Evolutionary conservation across 2,113 vertebrate genomes (phyloP).

Genomic region (Globicephala melas): DNA sequence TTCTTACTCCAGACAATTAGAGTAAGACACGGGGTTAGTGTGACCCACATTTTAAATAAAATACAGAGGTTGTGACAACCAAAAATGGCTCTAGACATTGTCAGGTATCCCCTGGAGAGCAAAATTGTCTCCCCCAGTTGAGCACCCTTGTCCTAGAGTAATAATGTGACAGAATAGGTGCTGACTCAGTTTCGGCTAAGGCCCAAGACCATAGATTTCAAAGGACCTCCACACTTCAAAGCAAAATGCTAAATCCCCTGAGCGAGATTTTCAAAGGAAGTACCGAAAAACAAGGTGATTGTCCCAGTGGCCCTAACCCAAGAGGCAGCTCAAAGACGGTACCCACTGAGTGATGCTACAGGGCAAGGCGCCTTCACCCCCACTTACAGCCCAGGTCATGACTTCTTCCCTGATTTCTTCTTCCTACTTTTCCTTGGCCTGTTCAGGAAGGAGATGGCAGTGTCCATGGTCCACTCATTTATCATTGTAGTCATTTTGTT

Average conservation of each 20-base stretch:
- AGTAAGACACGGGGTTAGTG: not conserved
- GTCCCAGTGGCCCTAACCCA: not conserved
- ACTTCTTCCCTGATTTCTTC: not conserved
- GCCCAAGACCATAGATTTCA: not conserved
- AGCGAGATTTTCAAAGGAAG: not conserved
- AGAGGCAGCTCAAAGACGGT: not conserved
- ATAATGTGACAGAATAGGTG: not conserved
- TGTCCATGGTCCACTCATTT: constrained; percentile 45
- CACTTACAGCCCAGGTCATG: not conserved
- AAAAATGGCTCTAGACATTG: not conserved
- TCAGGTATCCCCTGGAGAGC: not conserved
- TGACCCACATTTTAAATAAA: not conserved
- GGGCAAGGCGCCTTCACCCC: not conserved
- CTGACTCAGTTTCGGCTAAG: not conserved
- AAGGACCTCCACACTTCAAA: not conserved
- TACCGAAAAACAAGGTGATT: not conserved
- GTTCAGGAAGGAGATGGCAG: constrained; percentile 56
- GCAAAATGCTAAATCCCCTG: too few species aligned
- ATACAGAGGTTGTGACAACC: not conserved
- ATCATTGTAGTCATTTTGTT: constrained; percentile 82
- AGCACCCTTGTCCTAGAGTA: not conserved
- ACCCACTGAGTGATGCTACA: fast-evolving
- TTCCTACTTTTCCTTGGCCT: not conserved
- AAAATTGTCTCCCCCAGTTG: not conserved
- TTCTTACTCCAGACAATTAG: not conserved